These are phyloP conservation scores for Salpingus planirostris DNA, from an alignment of 2,888 invertebrate species.

Conservation along the genomic window DNA sequence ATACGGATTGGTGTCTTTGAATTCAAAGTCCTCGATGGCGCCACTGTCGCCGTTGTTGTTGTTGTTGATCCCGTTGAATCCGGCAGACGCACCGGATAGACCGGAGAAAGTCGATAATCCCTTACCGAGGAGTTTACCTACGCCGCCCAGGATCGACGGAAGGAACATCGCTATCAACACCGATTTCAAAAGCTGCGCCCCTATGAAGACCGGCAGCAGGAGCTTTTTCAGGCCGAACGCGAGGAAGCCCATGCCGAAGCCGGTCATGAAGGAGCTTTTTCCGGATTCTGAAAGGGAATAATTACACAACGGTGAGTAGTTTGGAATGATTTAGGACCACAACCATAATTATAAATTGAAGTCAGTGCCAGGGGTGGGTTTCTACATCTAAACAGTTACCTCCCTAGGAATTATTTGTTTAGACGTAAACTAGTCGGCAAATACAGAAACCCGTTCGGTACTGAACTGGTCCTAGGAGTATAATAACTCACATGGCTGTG, in stretches of 20 bases:
- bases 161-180: constrained; percentile 75
- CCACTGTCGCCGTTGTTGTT: constrained; percentile 32
- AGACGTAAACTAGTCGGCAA: too few relatives aligned
- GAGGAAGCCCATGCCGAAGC: constrained; percentile 59
- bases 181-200: constrained; percentile 74
- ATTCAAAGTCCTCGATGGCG: constrained; percentile 60
- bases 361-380: too few relatives aligned
- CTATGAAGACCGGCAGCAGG: constrained; percentile 72
- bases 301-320: constrained; percentile 1
- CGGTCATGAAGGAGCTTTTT: constrained; percentile 48
- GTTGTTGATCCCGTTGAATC: constrained; percentile 28
- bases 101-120: constrained; percentile 56
- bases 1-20: constrained; percentile 56
- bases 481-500: neutral
- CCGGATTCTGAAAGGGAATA: neutral
- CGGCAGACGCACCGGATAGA: constrained; percentile 42
- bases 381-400: too few relatives aligned
- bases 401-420: too few relatives aligned
- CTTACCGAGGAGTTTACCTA: constrained; percentile 77
- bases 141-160: constrained; percentile 72
- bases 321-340: too few relatives aligned
- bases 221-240: constrained; percentile 76
- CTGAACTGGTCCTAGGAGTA: neutral
- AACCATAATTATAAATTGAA: too few relatives aligned
- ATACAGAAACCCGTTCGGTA: neutral